These are phyloP conservation scores for Dryomyza anilis DNA, from an alignment of 2,888 invertebrate genomes.

Conservation along the genomic window DNA sequence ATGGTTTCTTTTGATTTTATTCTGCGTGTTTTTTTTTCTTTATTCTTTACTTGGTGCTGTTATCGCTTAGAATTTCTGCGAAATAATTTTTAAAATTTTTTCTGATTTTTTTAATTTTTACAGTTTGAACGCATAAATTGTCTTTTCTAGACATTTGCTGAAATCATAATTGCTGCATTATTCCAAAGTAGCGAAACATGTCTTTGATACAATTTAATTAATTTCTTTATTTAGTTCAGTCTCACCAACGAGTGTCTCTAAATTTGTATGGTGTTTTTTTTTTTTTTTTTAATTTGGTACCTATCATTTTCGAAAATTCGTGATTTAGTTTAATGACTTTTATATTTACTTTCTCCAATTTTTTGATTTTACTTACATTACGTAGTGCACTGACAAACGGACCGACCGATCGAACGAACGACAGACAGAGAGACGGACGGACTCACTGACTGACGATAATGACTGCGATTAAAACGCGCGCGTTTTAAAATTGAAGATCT, in stretches of 20 bases:
- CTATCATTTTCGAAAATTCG: slow-evolving; percentile 6
- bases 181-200: no score
- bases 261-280: no score
- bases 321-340: slow-evolving; percentile 7
- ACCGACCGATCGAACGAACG: no score
- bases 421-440: no score
- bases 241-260: no score
- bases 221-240: no score
- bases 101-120: background rate
- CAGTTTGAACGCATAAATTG: background rate
- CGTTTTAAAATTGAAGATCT: slow-evolving; percentile 2
- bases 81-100: background rate
- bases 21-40: no score
- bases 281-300: no score
- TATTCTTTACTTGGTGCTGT: background rate
- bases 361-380: background rate
- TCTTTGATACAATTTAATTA: no score
- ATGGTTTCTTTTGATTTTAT: background rate
- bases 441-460: background rate
- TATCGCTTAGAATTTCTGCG: background rate
- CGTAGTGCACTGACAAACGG: background rate
- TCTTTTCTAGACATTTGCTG: no score
- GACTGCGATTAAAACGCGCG: slow-evolving; percentile 4
- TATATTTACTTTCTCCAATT: slow-evolving; percentile 11
- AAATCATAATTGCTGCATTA: no score